Percentiles rank a stretch among this genome's conserved stretches.
phyloP scores from a whole-genome alignment of 1,140 invertebrate species.

The Heliothis virescens region DNA sequence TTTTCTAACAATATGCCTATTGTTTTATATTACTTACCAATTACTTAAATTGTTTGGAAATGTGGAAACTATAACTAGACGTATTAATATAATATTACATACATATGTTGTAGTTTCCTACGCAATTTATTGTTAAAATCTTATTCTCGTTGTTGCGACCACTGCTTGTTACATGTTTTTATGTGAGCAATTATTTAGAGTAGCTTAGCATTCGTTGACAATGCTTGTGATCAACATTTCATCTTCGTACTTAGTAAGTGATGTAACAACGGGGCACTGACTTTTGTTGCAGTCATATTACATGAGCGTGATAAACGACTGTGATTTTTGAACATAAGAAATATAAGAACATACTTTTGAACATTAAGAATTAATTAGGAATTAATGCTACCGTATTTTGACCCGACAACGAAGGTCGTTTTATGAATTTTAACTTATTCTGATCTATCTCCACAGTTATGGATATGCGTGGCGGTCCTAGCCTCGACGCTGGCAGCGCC shows the following conservation, averaged over 20 bases:
- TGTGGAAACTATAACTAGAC: slow-evolving; percentile 29
- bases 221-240: slow-evolving; percentile 8
- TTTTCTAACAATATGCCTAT: slow-evolving; percentile 31
- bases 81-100: slow-evolving; percentile 10
- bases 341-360: background rate
- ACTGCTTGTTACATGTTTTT: background rate
- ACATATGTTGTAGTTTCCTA: slow-evolving; percentile 24
- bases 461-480: slow-evolving; percentile 74
- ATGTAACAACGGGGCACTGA: background rate
- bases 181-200: slow-evolving; percentile 16
- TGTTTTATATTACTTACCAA: slow-evolving; percentile 28
- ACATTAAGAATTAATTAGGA: background rate
- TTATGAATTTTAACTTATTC: background rate
- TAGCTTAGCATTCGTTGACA: slow-evolving; percentile 13
- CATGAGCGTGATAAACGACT: background rate
- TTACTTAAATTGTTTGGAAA: slow-evolving; percentile 32
- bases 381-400: no score
- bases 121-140: slow-evolving; percentile 3
- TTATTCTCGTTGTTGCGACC: background rate
- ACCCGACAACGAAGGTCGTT: no score
- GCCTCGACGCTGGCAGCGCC: slow-evolving; percentile 70
- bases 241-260: slow-evolving; percentile 6
- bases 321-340: background rate
- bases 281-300: background rate
- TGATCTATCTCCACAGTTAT: slow-evolving; percentile 62